Base-by-base conservation (phyloP, 2,113 vertebrate genomes). In the Passer montanus region DNA sequence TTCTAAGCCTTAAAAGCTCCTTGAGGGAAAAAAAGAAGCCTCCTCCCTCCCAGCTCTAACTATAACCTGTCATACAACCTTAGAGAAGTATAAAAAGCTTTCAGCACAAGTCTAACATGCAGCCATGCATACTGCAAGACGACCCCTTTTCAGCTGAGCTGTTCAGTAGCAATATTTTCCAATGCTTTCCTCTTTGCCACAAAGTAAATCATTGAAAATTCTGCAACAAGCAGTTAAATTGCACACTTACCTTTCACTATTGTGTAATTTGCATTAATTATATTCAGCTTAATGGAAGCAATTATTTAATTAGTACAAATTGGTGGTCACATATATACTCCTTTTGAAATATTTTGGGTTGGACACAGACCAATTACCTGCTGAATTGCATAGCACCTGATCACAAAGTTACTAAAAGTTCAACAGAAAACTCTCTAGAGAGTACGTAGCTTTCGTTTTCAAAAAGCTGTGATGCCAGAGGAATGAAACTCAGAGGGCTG, bases 251-350 rank as follows among this genome's bases (percentile, higher is more conserved):
- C 33, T 85, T 68, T 56, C 62, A 58, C 70, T 68, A 18, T 76
- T 91, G 88, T 89, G 31, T 47, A 56, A 76, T 53, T n/a, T 52
- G 33, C 66, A 90, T 76, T 92, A 92, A 96, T 93, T 91, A 85
- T 33, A 47, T 60, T 87, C 35, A 80, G 62, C 59, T 90, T 90
- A 91, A 91, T 63, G 30, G 69, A 94, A 90, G 79, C 52, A 85
- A 94, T 95, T 66, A 93, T 85, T 93, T 93, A 84, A 96, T 93
- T 93, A 89, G 79, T 37, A 84, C n/a, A 2, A 81, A 84, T 62
- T 68, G 75, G 59, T 86, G 46, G 72, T 93, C 82, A 94, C 58
- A 75, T 62, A 39, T 37, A 74, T 64, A 66, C 14, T 77, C 74
- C 76, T 60, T 39, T 23, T 77, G 59, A 68, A 90, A 90, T 27